A percentile compares a stretch with the other conserved stretches of the same genome.
These are phyloP conservation scores for Myodes glareolus DNA, from an alignment of 2,113 vertebrate species.

Conservation along the genomic window DNA sequence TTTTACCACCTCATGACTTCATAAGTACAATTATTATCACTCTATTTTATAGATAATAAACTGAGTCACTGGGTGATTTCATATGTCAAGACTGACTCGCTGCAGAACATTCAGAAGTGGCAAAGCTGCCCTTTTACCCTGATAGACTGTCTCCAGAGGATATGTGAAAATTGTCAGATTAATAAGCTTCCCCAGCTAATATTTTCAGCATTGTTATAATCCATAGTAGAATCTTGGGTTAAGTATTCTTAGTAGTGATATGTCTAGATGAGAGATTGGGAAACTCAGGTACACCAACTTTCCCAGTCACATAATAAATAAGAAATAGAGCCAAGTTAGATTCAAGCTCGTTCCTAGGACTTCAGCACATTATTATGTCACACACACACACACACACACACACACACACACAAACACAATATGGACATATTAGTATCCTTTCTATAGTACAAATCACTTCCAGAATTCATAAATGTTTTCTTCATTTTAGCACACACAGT, in stretches of 20 bases:
- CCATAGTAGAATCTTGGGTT: neutral
- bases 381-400: neutral
- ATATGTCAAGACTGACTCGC: neutral
- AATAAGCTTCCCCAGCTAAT: neutral
- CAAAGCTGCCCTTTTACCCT: neutral
- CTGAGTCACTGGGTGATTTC: neutral
- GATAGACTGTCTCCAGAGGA: neutral
- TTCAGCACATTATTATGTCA: neutral
- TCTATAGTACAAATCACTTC: neutral
- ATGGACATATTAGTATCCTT: neutral
- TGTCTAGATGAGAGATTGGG: neutral
- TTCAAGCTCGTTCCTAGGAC: neutral
- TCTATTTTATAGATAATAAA: neutral
- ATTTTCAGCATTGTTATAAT: neutral
- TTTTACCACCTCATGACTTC: neutral
- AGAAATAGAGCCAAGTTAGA: neutral
- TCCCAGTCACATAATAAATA: neutral
- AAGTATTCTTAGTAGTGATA: neutral
- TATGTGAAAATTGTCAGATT: neutral
- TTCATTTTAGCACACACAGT: neutral
- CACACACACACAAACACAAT: neutral
- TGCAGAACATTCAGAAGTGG: neutral
- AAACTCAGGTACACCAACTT: neutral
- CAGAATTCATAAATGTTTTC: constrained; percentile 12
- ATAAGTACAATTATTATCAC: neutral